Base-by-base conservation (phyloP, 2,888 invertebrate species). In the Cantharis rufa region DNA sequence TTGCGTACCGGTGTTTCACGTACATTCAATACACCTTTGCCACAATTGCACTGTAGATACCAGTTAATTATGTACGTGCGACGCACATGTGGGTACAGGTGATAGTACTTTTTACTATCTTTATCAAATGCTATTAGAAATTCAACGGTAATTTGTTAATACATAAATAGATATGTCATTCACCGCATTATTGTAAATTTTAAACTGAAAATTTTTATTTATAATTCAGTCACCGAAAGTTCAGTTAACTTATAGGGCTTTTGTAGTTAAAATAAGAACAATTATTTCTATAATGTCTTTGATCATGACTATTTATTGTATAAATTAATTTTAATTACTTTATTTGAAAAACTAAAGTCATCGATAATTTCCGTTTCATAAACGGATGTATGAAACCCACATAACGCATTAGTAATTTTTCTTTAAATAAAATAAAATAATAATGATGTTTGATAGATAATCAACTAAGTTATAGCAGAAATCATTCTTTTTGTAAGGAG, bases 81-180 rank as follows among this genome's bases (percentile, higher is more conserved):
- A 68, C 82, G 64, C 76, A 77, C 81, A 82, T 83, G 82, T 80
- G 83, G 83, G 83, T 83, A 83, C 83, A 83, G 82, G 83, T 83
- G 83, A 83, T 83, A 82, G 80, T 75, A 64, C 13, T 64, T 75
- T 78, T 78, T 75, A 69, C n/a, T 68, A 61, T 62, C 28, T n/a
- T 63, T 74, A 77, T 74, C 74, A 21, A 72, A 72, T 63, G 10
- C 27, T 70, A 62, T 69, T 76, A 72, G 63, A 76, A 69, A 18
- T 73, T 21, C 68, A 77, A 77, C 77, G 73, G 77, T 71, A 73
- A 68, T 62, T 28, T 69, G 13, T 66, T 61, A 68, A 18, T 28
- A 68, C 9, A n/a, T n/a, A 48, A 48, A n/a, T 48, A 16, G n/a
- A 21, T 24, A 21, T 27, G 21, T 71, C 16, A 61, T 61, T 24